A percentile compares a stretch with the other conserved stretches of the same genome.
Evolutionary conservation across 2,888 invertebrate species (phyloP).

Genomic region (Eucera pruinosa): DNA sequence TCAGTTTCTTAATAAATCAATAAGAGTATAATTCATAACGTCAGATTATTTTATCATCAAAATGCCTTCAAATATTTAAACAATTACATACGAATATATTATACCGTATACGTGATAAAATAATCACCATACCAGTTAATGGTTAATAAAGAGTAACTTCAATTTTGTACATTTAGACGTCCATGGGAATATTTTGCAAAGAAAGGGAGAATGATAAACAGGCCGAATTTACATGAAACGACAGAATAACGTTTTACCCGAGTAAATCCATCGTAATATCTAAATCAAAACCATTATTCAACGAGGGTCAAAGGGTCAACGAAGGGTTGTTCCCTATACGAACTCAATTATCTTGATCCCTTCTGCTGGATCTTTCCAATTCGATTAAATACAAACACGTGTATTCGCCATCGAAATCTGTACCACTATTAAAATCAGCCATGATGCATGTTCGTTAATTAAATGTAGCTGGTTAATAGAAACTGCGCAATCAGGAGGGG

Average conservation of each 20-base stretch:
- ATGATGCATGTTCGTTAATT: slow-evolving; percentile 19
- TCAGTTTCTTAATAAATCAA: too few relatives aligned
- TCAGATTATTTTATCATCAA: too few relatives aligned
- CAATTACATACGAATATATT: too few relatives aligned
- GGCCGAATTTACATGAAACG: neutral
- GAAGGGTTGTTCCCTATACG: slow-evolving; percentile 22
- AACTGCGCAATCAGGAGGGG: slow-evolving; percentile 13
- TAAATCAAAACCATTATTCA: slow-evolving; percentile 57
- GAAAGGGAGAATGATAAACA: neutral
- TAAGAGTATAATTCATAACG: too few relatives aligned
- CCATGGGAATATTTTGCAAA: neutral
- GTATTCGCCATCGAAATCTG: slow-evolving; percentile 27
- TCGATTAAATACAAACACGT: slow-evolving; percentile 54
- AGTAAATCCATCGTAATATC: slow-evolving; percentile 27
- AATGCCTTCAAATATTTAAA: too few relatives aligned
- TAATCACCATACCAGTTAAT: too few relatives aligned
- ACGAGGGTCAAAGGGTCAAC: slow-evolving; percentile 29
- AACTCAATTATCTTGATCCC: slow-evolving; percentile 27
- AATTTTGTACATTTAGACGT: neutral
- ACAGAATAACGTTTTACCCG: slow-evolving; percentile 33
- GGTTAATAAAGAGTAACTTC: too few relatives aligned
- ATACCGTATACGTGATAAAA: too few relatives aligned
- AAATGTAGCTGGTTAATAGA: slow-evolving; percentile 32
- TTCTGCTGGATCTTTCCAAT: slow-evolving; percentile 38
- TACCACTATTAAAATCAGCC: neutral